phyloP scores from a whole-genome alignment of 2,888 invertebrate genomes.

The Trachelus troglodyta region DNA sequence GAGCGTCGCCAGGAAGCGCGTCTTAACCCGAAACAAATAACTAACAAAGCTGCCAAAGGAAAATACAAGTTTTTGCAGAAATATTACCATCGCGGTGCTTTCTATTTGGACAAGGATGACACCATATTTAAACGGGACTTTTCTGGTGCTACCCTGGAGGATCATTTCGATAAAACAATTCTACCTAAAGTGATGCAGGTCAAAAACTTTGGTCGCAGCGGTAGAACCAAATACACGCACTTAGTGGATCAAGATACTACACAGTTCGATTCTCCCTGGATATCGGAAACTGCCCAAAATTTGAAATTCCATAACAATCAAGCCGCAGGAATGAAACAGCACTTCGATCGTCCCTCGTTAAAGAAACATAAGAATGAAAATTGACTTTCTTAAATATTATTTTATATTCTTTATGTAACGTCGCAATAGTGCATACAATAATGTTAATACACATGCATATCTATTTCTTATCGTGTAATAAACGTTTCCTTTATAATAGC shows the following conservation, averaged over 20 bases:
- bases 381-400: background rate
- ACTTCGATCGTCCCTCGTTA: conserved; percentile 87
- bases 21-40: conserved; percentile 90
- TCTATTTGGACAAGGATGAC: conserved; percentile 95
- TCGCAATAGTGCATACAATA: background rate
- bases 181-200: conserved; percentile 99
- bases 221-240: conserved; percentile 98
- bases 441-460: background rate
- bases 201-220: conserved; percentile 99
- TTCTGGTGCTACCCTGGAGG: conserved; percentile 95
- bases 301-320: conserved; percentile 87
- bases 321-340: conserved; percentile 93
- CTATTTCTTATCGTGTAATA: background rate
- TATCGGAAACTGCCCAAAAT: conserved; percentile 89
- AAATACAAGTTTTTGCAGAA: conserved; percentile 99
- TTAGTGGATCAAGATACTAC: conserved; percentile 99
- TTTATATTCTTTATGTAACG: background rate
- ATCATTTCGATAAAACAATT: conserved; percentile 99
- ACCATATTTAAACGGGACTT: conserved; percentile 93
- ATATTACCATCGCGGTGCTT: conserved; percentile 99
- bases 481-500: background rate
- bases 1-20: conserved; percentile 90
- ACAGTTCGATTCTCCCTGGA: conserved; percentile 97
- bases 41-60: conserved; percentile 95
- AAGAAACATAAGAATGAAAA: conserved; percentile 67